Evolutionary conservation across 2,113 vertebrate genomes (phyloP).

Genomic region (Leptocoma aspasia): DNA sequence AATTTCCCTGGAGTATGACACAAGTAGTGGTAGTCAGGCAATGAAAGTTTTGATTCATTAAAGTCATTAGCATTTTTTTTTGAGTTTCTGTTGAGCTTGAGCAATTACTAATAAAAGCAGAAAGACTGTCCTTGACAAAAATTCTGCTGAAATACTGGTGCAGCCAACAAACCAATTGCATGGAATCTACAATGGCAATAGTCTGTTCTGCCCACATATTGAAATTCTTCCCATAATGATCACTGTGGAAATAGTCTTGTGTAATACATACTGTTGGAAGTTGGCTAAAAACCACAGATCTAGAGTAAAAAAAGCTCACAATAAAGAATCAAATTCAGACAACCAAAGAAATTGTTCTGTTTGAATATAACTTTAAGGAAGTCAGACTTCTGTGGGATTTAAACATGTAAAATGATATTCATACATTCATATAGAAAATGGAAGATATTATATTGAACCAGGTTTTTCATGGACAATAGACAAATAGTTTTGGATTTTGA

Average conservation of each 20-base stretch:
- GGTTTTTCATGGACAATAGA: background rate
- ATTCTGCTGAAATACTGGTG: background rate
- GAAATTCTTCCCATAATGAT: background rate
- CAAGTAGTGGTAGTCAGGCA: background rate
- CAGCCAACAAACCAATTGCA: background rate
- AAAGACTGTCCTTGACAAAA: conserved; percentile 23
- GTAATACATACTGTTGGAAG: background rate
- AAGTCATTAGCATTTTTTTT: conserved; percentile 53
- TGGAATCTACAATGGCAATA: background rate
- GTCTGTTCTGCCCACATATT: background rate
- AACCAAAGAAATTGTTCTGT: background rate
- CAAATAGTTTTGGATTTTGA: background rate
- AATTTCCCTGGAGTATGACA: conserved; percentile 53
- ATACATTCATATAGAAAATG: background rate
- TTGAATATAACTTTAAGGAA: background rate
- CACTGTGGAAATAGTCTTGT: background rate
- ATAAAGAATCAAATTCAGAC: background rate
- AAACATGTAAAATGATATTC: background rate
- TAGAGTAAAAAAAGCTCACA: background rate
- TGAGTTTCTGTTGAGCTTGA: conserved; percentile 24
- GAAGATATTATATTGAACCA: background rate
- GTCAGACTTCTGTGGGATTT: background rate
- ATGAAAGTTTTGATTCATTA: conserved; percentile 56
- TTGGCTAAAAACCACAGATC: background rate
- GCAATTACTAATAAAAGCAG: conserved; percentile 26